phyloP scores from a whole-genome alignment of 2,888 invertebrate genomes.

The Drosophila picticornis region DNA sequence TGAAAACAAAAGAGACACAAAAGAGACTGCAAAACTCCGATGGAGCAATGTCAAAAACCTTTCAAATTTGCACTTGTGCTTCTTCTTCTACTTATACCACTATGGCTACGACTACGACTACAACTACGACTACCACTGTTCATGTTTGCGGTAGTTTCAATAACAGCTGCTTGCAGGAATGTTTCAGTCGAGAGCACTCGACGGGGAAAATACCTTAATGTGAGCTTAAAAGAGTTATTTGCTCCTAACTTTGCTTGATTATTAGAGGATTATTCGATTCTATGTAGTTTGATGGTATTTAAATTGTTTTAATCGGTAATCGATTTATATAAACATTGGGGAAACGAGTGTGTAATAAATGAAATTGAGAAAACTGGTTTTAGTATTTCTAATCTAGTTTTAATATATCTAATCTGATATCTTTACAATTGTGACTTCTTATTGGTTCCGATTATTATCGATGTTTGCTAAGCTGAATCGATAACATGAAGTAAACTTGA shows the following conservation, averaged over 20 bases:
- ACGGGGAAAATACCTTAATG: background rate
- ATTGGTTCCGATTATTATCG: background rate
- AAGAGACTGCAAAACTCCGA: slow-evolving; percentile 19
- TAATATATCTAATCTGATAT: background rate
- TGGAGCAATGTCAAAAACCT: slow-evolving; percentile 71
- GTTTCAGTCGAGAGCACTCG: background rate
- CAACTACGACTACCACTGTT: slow-evolving; percentile 9
- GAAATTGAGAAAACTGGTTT: background rate
- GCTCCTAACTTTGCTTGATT: background rate
- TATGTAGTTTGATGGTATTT: background rate
- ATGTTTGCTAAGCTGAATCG: background rate
- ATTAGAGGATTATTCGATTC: background rate
- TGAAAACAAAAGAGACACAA: slow-evolving; percentile 37
- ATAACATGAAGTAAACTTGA: background rate
- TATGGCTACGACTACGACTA: slow-evolving; percentile 3
- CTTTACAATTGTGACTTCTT: background rate
- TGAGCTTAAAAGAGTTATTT: background rate
- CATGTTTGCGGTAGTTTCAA: slow-evolving; percentile 54
- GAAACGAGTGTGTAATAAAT: background rate
- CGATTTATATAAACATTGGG: background rate
- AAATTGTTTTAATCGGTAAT: background rate
- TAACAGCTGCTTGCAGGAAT: slow-evolving; percentile 38
- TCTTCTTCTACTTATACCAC: slow-evolving; percentile 29
- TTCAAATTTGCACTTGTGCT: slow-evolving; percentile 69
- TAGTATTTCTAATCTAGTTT: background rate